Conservation (phyloP, 2,888 invertebrate species). For the Dasysyrphus albostriatus region DNA sequence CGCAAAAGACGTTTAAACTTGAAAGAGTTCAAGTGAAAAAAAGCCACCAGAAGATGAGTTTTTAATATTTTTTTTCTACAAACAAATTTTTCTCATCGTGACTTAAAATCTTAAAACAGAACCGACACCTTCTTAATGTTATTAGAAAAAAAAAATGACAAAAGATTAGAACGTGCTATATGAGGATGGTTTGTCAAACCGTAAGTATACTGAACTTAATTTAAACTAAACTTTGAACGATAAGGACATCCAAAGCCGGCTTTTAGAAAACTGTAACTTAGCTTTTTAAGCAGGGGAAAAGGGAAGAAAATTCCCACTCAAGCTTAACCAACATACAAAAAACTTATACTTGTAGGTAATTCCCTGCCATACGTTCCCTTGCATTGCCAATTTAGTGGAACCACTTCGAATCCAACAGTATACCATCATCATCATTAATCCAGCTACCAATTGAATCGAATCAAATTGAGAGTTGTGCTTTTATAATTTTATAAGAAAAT, state of each 20-base stretch:
- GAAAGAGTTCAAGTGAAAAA: slow-evolving; percentile 25
- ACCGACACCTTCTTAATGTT: slow-evolving; percentile 50
- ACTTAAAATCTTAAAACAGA: slow-evolving; percentile 51
- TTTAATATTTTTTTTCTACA: background rate
- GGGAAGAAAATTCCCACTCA: background rate
- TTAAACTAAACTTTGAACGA: no score
- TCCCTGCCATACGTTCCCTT: slow-evolving; percentile 5
- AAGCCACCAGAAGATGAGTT: background rate
- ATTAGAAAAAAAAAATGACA: background rate
- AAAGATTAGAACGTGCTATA: background rate
- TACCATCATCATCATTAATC: slow-evolving; percentile 18
- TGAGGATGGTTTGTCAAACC: background rate
- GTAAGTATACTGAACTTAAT: background rate
- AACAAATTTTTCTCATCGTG: background rate
- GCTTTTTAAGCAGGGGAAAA: background rate
- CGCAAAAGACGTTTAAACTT: slow-evolving; percentile 3
- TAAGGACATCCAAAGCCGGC: background rate
- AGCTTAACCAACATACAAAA: background rate
- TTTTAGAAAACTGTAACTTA: background rate
- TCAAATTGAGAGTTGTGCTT: slow-evolving; percentile 30
- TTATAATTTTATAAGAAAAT: slow-evolving; percentile 1
- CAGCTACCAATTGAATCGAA: slow-evolving; percentile 35
- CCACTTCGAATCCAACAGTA: background rate
- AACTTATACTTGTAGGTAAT: background rate
- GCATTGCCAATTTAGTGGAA: slow-evolving; percentile 10